A percentile compares a stretch with the other conserved stretches of the same genome.
Conservation (phyloP, 1,140 invertebrate species). For the Sinella curviseta region DNA sequence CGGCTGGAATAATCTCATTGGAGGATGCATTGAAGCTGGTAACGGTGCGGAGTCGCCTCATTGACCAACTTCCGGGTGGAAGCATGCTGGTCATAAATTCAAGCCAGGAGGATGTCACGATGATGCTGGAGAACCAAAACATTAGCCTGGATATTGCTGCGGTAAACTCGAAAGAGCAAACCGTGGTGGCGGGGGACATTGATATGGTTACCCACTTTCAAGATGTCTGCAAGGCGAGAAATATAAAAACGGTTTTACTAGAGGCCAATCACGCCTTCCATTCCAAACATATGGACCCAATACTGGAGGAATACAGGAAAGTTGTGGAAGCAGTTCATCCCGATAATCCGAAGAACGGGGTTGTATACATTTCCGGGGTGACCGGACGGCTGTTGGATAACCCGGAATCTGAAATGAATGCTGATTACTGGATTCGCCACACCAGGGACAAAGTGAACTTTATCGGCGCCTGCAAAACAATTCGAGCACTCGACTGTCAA, state of each 20-base stretch:
- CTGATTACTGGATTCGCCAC: constrained; percentile 7
- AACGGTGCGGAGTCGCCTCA: background rate
- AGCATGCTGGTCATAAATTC: constrained; percentile 35
- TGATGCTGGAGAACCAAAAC: background rate
- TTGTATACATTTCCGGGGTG: background rate
- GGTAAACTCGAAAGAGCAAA: background rate
- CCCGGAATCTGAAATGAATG: background rate
- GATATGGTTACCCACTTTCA: background rate
- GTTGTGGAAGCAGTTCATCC: background rate
- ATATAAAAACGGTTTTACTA: background rate
- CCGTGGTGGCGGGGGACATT: constrained; percentile 1
- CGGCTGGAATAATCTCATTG: constrained; percentile 34
- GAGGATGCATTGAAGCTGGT: constrained; percentile 34
- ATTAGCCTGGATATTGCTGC: background rate
- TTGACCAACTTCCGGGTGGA: constrained; percentile 28
- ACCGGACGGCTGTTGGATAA: background rate
- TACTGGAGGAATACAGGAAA: background rate
- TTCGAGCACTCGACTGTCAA: background rate
- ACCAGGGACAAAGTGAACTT: constrained; percentile 18
- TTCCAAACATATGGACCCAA: constrained; percentile 6
- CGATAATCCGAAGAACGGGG: background rate
- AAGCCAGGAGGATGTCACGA: background rate
- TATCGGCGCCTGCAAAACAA: constrained; percentile 23
- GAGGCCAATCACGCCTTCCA: background rate
- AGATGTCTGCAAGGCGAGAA: background rate